Base-by-base conservation (phyloP, 2,797 vertebrate species). In the Thaleichthys pacificus region DNA sequence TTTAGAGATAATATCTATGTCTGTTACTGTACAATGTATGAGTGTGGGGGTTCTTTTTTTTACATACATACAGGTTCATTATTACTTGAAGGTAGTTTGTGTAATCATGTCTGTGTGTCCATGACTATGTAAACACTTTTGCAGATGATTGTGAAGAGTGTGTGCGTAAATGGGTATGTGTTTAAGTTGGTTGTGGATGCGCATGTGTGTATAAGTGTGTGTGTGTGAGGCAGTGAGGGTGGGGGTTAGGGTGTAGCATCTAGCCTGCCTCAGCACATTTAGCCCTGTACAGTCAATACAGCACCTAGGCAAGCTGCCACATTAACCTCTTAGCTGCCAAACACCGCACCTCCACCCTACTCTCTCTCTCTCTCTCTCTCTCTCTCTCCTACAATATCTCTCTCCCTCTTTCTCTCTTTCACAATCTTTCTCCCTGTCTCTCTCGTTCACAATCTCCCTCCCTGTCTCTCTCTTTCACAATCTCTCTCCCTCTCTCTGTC, bases 181-280 rank as follows among this genome's bases (percentile, higher is more conserved):
- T 32, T 49, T 12, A 56, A 60, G 3, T 3, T 60, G 61, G 3
- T 19, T n/a, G 17, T 21, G 61, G 19, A 22, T 19, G 17, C 12
- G 22, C n/a, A 47, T 67, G 26, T 69, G 66, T 63, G 32, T 5
- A 9, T 35, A 1, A 1, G 4, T 62, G 28, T 19, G 28, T 21
- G 61, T n/a, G 30, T 12, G 17, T 12, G n/a, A n/a, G 32, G 32
- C 75, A 26, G 47, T 72, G 70, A 24, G 49, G 64, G 58, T 65
- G 71, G 61, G 38, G 76, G 78, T 72, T 79, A 73, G 79, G 70
- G 76, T 73, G 76, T 72, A 81, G 79, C 75, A 65, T 64, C 61
- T 21, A 84, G 83, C 78, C 78, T 87, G 84, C 80, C 83, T 89
- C 86, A 89, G 86, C 87, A 86, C 73, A 85, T 85, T 82, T 76